Percentiles rank a stretch among this genome's conserved stretches.
These are phyloP conservation scores for Eupleurogrammus muticus DNA, from an alignment of 2,797 vertebrate species.

Conservation along the genomic window DNA sequence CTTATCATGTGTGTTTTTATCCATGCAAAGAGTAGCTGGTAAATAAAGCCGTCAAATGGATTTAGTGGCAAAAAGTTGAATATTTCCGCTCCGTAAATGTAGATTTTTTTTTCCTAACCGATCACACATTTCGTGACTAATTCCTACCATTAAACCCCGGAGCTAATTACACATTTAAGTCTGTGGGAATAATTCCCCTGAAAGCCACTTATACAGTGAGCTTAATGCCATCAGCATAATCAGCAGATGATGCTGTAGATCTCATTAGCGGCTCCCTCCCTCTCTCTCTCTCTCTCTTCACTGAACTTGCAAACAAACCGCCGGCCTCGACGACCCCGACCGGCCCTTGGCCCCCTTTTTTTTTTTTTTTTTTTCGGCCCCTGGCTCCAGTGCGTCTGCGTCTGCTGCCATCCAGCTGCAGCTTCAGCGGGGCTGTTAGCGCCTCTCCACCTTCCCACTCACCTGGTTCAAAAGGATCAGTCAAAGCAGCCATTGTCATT, in stretches of 20 bases:
- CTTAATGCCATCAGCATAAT: slow-evolving; percentile 12
- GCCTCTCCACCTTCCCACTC: slow-evolving; percentile 49
- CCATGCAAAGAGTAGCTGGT: not conserved
- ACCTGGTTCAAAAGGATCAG: slow-evolving; percentile 50
- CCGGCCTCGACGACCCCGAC: slow-evolving; percentile 4
- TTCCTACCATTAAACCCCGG: not conserved
- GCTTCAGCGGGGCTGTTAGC: slow-evolving; percentile 33
- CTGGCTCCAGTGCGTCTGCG: slow-evolving; percentile 54
- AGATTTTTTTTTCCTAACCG: not conserved
- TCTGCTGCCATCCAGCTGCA: slow-evolving; percentile 49
- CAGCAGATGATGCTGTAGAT: not conserved
- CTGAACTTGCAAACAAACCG: slow-evolving; percentile 9
- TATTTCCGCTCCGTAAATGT: not conserved
- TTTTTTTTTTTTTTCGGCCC: too few species aligned
- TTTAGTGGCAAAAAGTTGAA: not conserved
- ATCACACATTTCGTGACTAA: not conserved
- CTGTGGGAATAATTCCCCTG: not conserved
- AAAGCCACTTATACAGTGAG: not conserved
- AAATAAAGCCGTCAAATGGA: not conserved
- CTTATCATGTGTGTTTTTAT: not conserved
- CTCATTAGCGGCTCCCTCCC: not conserved
- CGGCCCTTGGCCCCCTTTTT: not conserved
- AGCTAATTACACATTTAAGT: not conserved
- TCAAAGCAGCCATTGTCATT: slow-evolving; percentile 60
- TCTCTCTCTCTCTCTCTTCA: not conserved